Evolutionary conservation across 1,140 invertebrate genomes (phyloP).

Genomic region (Plutomurus gul): DNA sequence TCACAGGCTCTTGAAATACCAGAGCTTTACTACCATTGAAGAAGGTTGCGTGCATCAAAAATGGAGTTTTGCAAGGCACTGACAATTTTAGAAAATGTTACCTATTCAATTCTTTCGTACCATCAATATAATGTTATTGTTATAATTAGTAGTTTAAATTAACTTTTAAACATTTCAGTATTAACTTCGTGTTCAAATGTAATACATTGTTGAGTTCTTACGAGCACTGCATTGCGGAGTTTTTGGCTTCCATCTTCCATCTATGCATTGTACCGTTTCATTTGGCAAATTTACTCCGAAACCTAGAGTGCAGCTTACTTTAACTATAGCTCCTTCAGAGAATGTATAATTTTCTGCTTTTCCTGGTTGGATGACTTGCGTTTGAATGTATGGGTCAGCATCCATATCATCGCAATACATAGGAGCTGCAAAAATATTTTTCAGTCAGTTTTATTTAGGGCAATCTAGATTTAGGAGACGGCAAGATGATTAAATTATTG

Average conservation of each 20-base stretch:
- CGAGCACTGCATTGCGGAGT: constrained; percentile 75
- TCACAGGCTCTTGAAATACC: constrained; percentile 63
- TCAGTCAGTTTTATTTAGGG: no score
- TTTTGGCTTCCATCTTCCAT: constrained; percentile 78
- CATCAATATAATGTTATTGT: no score
- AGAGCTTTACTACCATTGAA: constrained; percentile 59
- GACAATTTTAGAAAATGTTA: not conserved
- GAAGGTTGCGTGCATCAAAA: constrained; percentile 67
- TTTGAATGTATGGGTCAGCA: constrained; percentile 67
- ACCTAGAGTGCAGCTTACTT: constrained; percentile 73
- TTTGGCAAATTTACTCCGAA: constrained; percentile 77
- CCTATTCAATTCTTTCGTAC: no score
- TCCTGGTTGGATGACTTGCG: constrained; percentile 66
- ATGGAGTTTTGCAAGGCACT: constrained; percentile 71
- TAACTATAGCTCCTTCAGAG: constrained; percentile 68
- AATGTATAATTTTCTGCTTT: constrained; percentile 54
- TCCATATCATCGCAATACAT: constrained; percentile 50
- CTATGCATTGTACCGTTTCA: constrained; percentile 74
- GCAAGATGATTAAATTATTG: no score
- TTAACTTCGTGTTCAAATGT: not conserved
- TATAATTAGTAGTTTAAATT: not conserved
- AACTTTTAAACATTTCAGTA: not conserved
- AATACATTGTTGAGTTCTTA: constrained; percentile 63
- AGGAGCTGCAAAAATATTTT: constrained; percentile 26
- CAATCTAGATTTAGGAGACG: no score